Conservation (phyloP, 2,888 invertebrate genomes). For the Clunio marinus region DNA sequence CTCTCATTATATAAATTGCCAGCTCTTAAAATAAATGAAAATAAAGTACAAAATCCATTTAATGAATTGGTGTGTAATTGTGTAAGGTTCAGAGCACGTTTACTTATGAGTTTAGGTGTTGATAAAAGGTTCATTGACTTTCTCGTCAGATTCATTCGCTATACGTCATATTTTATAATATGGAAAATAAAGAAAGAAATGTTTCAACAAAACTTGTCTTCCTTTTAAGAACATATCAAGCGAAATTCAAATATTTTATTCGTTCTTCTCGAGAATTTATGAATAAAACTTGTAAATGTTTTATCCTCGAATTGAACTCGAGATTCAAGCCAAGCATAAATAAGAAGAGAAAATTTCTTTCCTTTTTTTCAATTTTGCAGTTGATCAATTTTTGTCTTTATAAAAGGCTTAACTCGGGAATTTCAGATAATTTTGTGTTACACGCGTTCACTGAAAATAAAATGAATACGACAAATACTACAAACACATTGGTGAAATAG, state of each 20-base stretch:
- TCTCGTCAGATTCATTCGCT: neutral
- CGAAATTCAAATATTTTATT: no score
- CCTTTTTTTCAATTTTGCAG: constrained; percentile 25
- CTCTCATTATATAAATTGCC: constrained; percentile 28
- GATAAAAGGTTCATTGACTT: constrained; percentile 1
- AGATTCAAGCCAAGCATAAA: no score
- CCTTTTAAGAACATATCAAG: neutral
- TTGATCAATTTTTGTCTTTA: constrained; percentile 19
- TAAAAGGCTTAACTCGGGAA: constrained; percentile 22
- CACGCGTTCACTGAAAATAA: constrained; percentile 17
- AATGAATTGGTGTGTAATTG: constrained; percentile 28
- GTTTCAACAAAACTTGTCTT: neutral
- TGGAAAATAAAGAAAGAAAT: no score
- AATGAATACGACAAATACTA: constrained; percentile 21
- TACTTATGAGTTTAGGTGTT: constrained; percentile 25
- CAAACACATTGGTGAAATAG: neutral
- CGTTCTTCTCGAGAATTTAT: neutral
- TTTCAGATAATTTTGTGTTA: constrained; percentile 19
- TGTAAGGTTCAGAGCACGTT: constrained; percentile 6
- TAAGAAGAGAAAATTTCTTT: neutral
- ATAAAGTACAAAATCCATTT: constrained; percentile 29
- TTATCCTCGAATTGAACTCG: neutral
- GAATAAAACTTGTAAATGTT: neutral
- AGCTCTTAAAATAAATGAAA: constrained; percentile 29
- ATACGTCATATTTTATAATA: neutral